These are phyloP conservation scores for Drosophila pegasa DNA, from an alignment of 2,888 invertebrate species.

Conservation along the genomic window DNA sequence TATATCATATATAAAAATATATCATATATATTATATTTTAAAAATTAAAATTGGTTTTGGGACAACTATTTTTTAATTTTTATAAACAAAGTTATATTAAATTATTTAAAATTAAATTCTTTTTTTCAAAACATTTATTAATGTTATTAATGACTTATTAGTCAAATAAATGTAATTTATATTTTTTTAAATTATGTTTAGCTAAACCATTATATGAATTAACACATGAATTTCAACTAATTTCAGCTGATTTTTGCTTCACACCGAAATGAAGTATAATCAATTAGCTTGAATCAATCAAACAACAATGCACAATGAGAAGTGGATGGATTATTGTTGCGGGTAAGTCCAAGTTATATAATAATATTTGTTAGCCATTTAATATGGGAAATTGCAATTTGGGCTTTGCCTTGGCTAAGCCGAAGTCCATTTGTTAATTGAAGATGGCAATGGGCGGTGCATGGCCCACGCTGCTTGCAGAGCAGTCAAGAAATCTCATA, in stretches of 20 bases:
- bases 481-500: conserved; percentile 14
- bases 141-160: too few relatives aligned
- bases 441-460: conserved; percentile 2
- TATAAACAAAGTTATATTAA: too few relatives aligned
- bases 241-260: neutral
- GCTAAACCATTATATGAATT: too few relatives aligned
- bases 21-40: too few relatives aligned
- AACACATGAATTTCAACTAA: neutral
- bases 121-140: too few relatives aligned
- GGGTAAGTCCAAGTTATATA: neutral
- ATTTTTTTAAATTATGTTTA: too few relatives aligned
- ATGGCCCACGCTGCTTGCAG: conserved; percentile 1
- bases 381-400: neutral
- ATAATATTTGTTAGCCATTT: conserved; percentile 11
- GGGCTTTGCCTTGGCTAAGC: neutral
- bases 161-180: too few relatives aligned
- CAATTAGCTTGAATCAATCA: neutral
- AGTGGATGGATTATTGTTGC: conserved; percentile 3
- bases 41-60: too few relatives aligned
- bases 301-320: neutral
- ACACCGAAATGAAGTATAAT: neutral
- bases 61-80: too few relatives aligned
- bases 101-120: too few relatives aligned
- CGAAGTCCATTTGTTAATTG: conserved; percentile 53
- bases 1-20: too few relatives aligned